Evolutionary conservation across 2,888 invertebrate species (phyloP).

Genomic region (Zootermopsis nevadensis): DNA sequence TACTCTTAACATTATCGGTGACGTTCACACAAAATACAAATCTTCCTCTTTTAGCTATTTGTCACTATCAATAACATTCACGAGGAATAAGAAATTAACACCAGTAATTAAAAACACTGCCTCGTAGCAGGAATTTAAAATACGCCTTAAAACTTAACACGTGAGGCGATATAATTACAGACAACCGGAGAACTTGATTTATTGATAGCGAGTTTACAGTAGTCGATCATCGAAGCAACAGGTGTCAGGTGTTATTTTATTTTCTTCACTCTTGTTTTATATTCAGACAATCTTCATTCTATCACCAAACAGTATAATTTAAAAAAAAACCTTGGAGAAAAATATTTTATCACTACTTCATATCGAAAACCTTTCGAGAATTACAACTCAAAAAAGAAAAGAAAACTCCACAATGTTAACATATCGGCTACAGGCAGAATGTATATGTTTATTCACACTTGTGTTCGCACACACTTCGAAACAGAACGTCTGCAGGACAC

Average conservation of each 20-base stretch:
- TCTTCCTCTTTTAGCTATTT: too few relatives aligned
- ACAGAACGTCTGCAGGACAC: background rate
- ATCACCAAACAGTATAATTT: background rate
- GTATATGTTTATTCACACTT: conserved; percentile 33
- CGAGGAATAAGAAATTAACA: too few relatives aligned
- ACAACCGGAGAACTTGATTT: conserved; percentile 30
- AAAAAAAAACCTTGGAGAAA: background rate
- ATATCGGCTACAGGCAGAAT: conserved; percentile 29
- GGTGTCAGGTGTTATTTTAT: background rate
- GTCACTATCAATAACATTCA: too few relatives aligned
- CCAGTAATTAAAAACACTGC: too few relatives aligned
- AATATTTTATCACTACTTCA: conserved; percentile 12
- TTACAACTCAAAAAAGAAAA: background rate
- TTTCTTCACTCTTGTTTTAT: background rate
- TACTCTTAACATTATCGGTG: too few relatives aligned
- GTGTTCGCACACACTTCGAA: conserved; percentile 1
- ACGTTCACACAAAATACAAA: too few relatives aligned
- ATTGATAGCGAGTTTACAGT: conserved; percentile 25
- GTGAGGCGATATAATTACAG: background rate
- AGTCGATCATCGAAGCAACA: conserved; percentile 38
- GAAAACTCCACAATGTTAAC: conserved; percentile 21
- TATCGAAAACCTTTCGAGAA: conserved; percentile 23
- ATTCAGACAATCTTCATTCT: conserved; percentile 9
- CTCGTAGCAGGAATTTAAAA: background rate
- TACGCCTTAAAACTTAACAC: background rate